These are phyloP conservation scores for Bolborhynchus lineola DNA, from an alignment of 2,113 vertebrate species.

Conservation along the genomic window DNA sequence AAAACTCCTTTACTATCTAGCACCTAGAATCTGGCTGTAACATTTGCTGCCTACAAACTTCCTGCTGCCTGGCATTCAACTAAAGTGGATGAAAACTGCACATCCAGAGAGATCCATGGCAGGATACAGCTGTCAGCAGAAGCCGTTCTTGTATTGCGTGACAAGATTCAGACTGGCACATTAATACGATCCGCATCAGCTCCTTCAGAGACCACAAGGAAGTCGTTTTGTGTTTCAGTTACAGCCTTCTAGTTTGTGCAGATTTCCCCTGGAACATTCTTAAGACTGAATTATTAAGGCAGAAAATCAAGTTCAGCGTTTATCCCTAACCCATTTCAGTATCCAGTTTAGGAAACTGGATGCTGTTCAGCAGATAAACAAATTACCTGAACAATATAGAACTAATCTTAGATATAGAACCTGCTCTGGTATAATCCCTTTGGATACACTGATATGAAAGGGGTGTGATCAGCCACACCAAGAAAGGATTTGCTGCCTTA, in stretches of 20 bases:
- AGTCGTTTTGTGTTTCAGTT: not conserved
- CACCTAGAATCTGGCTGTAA: not conserved
- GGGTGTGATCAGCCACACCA: not conserved
- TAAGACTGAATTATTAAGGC: not conserved
- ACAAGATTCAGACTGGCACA: not conserved
- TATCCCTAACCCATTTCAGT: not conserved
- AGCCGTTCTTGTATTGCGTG: not conserved
- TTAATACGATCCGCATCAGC: rapidly evolving
- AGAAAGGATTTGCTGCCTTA: not conserved
- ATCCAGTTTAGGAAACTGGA: not conserved
- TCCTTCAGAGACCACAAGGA: not conserved
- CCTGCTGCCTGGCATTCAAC: not conserved
- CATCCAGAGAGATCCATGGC: not conserved
- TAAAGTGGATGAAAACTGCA: not conserved
- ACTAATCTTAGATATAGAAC: not conserved
- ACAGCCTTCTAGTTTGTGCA: not conserved
- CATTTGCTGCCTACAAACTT: not conserved
- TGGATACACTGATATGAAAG: not conserved
- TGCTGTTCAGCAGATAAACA: not conserved
- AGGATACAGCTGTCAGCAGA: not conserved
- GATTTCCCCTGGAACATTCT: not conserved
- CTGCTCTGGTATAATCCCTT: not conserved
- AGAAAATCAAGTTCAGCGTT: not conserved
- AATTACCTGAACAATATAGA: not conserved
- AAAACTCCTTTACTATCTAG: not conserved